A percentile compares a stretch with the other conserved stretches of the same genome.
These are phyloP conservation scores for Odontocolon sp. DNA, from an alignment of 2,888 invertebrate species.

Conservation along the genomic window DNA sequence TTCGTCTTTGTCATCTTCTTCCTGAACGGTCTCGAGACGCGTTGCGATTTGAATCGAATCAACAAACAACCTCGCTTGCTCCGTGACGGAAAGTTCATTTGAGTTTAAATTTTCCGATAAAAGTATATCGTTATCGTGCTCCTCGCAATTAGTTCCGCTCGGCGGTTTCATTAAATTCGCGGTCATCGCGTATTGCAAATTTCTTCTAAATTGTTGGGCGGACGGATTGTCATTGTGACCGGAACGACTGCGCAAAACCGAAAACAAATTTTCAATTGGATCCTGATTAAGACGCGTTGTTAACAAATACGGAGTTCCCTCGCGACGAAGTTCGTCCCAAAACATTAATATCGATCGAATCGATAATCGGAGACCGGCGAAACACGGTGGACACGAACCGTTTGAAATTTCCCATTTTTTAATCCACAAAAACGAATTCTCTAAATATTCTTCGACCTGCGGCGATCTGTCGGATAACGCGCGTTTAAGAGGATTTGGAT, in stretches of 20 bases:
- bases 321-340: slow-evolving; percentile 47
- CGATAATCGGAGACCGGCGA: slow-evolving; percentile 62
- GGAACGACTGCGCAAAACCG: slow-evolving; percentile 51
- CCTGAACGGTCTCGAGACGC: no score
- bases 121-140: slow-evolving; percentile 30
- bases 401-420: slow-evolving; percentile 46
- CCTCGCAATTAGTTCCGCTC: slow-evolving; percentile 51
- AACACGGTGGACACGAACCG: slow-evolving; percentile 61
- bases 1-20: no score
- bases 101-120: neutral
- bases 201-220: slow-evolving; percentile 53
- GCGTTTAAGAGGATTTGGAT: slow-evolving; percentile 44
- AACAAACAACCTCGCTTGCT: no score
- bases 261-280: slow-evolving; percentile 59
- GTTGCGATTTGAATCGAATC: no score
- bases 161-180: slow-evolving; percentile 45
- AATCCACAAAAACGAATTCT: slow-evolving; percentile 42
- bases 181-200: slow-evolving; percentile 56
- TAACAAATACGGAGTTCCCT: slow-evolving; percentile 50
- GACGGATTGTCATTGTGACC: slow-evolving; percentile 57
- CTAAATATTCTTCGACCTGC: slow-evolving; percentile 54
- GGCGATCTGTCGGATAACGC: slow-evolving; percentile 33
- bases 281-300: slow-evolving; percentile 59
- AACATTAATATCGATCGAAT: slow-evolving; percentile 59
- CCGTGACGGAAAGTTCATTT: no score